Conservation (phyloP, 1,140 invertebrate species). For the Drosophila paulistorum region DNA sequence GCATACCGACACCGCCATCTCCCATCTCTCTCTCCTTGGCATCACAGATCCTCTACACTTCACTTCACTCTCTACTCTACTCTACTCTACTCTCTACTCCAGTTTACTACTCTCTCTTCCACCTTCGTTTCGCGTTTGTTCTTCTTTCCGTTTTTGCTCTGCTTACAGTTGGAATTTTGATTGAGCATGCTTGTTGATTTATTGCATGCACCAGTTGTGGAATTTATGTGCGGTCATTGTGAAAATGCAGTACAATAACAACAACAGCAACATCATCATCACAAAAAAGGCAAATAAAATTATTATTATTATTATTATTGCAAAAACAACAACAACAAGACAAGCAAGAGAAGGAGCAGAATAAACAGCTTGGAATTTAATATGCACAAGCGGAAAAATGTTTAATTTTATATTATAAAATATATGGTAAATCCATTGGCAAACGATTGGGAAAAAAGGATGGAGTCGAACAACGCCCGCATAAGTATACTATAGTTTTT, state of each 20-base stretch:
- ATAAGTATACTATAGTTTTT: constrained; percentile 36
- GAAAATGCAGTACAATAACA: constrained; percentile 33
- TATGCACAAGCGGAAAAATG: constrained; percentile 24
- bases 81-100: too few relatives aligned
- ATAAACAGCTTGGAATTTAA: constrained; percentile 31
- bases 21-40: constrained; percentile 31
- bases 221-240: constrained; percentile 69
- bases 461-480: background rate
- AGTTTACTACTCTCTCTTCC: too few relatives aligned
- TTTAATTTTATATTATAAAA: constrained; percentile 41
- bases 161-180: constrained; percentile 62
- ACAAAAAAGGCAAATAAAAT: constrained; percentile 27
- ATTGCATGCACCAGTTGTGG: constrained; percentile 58
- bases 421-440: constrained; percentile 13
- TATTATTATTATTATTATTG: constrained; percentile 15
- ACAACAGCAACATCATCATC: background rate
- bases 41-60: background rate
- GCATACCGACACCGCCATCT: constrained; percentile 30
- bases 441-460: constrained; percentile 5
- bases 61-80: background rate
- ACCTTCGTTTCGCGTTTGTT: background rate
- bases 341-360: constrained; percentile 5
- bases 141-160: constrained; percentile 16
- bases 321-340: constrained; percentile 14
- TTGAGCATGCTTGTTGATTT: constrained; percentile 69